phyloP scores from a whole-genome alignment of 2,797 vertebrate species.

The Myotis myotis region DNA sequence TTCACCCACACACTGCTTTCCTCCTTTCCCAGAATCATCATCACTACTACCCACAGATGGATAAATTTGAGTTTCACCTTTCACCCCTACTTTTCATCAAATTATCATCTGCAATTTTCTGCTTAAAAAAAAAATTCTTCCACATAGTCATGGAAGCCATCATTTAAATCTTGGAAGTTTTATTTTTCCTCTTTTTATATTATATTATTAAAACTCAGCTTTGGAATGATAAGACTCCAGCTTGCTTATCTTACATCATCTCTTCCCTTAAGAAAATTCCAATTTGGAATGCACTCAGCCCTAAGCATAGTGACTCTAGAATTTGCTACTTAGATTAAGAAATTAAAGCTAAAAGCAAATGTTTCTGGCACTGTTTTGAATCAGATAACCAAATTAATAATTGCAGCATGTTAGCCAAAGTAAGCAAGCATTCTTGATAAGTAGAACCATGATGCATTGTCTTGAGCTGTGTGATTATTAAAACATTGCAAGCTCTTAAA shows the following conservation, averaged over 20 bases:
- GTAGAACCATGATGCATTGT: background rate
- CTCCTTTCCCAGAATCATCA: background rate
- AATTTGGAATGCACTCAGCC: background rate
- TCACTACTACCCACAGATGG: background rate
- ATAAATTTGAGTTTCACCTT: background rate
- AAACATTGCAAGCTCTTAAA: background rate
- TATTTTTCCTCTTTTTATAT: constrained; percentile 51
- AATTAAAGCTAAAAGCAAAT: constrained; percentile 75
- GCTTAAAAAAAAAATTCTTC: constrained; percentile 26
- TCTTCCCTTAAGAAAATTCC: constrained; percentile 61
- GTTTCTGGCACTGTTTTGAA: constrained; percentile 64
- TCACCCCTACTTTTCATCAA: constrained; percentile 17
- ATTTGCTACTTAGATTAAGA: constrained; percentile 61
- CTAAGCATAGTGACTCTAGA: constrained; percentile 13
- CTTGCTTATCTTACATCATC: constrained; percentile 59
- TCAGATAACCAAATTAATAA: constrained; percentile 74
- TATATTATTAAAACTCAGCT: constrained; percentile 60
- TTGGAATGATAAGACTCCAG: constrained; percentile 63
- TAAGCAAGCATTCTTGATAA: constrained; percentile 58
- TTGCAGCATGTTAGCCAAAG: constrained; percentile 67
- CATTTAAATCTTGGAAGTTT: constrained; percentile 47
- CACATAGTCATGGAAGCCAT: background rate
- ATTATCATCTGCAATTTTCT: constrained; percentile 57
- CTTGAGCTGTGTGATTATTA: constrained; percentile 38
- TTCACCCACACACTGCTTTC: background rate